Percentiles rank a stretch among this genome's conserved stretches.
These are phyloP conservation scores for Naso thynnoides DNA, from an alignment of 2,797 vertebrate genomes.

Conservation along the genomic window DNA sequence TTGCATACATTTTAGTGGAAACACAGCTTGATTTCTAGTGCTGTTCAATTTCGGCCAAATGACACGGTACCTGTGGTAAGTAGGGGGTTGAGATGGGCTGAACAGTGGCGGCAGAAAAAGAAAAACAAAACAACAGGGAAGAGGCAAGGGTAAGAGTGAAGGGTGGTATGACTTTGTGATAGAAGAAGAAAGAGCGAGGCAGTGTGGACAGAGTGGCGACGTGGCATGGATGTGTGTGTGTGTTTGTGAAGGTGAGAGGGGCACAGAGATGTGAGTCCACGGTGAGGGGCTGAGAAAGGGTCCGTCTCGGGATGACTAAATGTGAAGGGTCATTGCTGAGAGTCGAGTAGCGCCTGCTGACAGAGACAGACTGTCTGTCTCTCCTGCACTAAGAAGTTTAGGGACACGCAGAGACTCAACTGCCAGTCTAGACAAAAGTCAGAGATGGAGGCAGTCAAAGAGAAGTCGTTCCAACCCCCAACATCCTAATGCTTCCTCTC, in stretches of 20 bases:
- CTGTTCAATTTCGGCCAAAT: conserved; percentile 37
- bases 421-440: conserved; percentile 61
- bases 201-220: conserved; percentile 35
- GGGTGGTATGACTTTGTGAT: conserved; percentile 37
- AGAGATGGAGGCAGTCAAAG: conserved; percentile 58
- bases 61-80: conserved; percentile 29
- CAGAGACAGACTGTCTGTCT: conserved; percentile 82
- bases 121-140: conserved; percentile 9
- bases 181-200: conserved; percentile 34
- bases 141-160: conserved; percentile 11
- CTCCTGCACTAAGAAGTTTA: conserved; percentile 67
- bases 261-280: conserved; percentile 29
- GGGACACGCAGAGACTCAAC: conserved; percentile 61
- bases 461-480: conserved; percentile 58
- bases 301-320: conserved; percentile 42
- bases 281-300: conserved; percentile 57
- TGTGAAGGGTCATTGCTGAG: conserved; percentile 71
- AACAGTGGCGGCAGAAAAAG: conserved; percentile 15
- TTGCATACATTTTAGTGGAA: no score
- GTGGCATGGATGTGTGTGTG: conserved; percentile 39
- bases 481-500: conserved; percentile 24
- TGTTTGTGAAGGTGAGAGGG: conserved; percentile 46
- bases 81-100: not conserved
- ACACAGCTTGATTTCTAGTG: conserved; percentile 4
- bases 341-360: conserved; percentile 51